Evolutionary conservation across 2,797 vertebrate species (phyloP).

Genomic region (Coluber constrictor): DNA sequence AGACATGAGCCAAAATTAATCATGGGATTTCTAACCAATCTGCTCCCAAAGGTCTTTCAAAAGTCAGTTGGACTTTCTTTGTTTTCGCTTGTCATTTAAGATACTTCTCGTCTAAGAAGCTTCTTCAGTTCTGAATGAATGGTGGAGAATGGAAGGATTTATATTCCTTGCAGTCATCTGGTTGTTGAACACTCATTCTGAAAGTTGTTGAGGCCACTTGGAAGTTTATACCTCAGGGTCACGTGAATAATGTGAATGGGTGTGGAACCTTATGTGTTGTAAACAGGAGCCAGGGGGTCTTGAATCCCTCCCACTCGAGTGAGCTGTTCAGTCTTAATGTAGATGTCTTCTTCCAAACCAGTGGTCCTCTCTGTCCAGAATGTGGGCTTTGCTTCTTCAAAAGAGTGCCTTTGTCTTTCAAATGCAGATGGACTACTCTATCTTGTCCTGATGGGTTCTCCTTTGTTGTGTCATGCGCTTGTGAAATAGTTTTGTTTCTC

Average conservation of each 20-base stretch:
- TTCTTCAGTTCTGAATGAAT: not conserved
- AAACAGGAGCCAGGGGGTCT: not conserved
- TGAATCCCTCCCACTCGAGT: not conserved
- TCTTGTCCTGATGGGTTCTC: not conserved
- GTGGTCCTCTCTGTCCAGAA: not conserved
- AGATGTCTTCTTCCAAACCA: not conserved
- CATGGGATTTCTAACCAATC: not conserved
- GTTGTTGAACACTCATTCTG: not conserved
- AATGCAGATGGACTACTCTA: not conserved
- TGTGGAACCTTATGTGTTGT: not conserved
- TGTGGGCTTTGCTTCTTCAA: not conserved
- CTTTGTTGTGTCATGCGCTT: not conserved
- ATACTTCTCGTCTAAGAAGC: not conserved
- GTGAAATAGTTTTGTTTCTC: not conserved
- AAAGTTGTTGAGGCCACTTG: not conserved
- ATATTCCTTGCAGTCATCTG: not conserved
- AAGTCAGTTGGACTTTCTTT: not conserved
- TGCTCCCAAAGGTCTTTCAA: not conserved
- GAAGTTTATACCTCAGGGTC: not conserved
- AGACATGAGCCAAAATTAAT: not conserved
- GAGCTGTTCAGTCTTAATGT: not conserved
- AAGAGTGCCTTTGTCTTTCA: not conserved
- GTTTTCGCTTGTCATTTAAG: not conserved
- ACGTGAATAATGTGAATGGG: not conserved
- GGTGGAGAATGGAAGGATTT: not conserved